Evolutionary conservation across 2,888 invertebrate genomes (phyloP).

Genomic region (Pyrrhia umbra): DNA sequence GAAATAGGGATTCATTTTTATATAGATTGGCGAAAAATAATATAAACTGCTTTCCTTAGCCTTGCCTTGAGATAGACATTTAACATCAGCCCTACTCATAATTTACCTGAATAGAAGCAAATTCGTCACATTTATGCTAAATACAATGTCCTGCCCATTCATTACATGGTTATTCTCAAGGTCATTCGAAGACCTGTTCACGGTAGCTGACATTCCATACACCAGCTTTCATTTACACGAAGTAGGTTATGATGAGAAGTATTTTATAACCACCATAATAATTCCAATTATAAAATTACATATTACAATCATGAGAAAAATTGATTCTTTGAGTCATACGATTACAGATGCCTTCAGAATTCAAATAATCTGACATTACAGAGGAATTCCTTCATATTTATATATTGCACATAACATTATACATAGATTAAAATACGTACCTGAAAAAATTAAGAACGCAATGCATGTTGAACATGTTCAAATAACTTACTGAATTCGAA

Average conservation of each 20-base stretch:
- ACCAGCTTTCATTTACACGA: slow-evolving; percentile 19
- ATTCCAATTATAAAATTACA: slow-evolving; percentile 17
- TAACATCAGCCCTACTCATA: too few species aligned
- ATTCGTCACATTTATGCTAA: slow-evolving; percentile 5
- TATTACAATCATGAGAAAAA: slow-evolving; percentile 13
- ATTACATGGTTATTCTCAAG: slow-evolving; percentile 24
- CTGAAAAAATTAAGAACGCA: slow-evolving; percentile 34
- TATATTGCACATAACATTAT: neutral
- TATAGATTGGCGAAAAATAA: too few species aligned
- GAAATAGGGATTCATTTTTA: too few species aligned
- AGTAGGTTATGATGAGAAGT: slow-evolving; percentile 21
- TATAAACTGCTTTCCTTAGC: too few species aligned
- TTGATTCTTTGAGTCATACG: slow-evolving; percentile 12
- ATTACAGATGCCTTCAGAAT: slow-evolving; percentile 19
- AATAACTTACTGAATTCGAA: neutral
- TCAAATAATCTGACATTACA: slow-evolving; percentile 14
- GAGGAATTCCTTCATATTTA: slow-evolving; percentile 15
- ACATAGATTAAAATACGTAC: slow-evolving; percentile 13
- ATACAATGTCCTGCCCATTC: neutral
- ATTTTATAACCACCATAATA: slow-evolving; percentile 19
- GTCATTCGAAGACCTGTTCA: slow-evolving; percentile 11
- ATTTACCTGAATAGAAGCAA: too few species aligned
- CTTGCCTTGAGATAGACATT: too few species aligned
- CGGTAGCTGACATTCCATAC: slow-evolving; percentile 16
- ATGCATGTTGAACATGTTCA: slow-evolving; percentile 13